Percentiles rank a stretch among this genome's conserved stretches.
Evolutionary conservation across 1,140 invertebrate genomes (phyloP).

Genomic region (Mactra quadrangularis): DNA sequence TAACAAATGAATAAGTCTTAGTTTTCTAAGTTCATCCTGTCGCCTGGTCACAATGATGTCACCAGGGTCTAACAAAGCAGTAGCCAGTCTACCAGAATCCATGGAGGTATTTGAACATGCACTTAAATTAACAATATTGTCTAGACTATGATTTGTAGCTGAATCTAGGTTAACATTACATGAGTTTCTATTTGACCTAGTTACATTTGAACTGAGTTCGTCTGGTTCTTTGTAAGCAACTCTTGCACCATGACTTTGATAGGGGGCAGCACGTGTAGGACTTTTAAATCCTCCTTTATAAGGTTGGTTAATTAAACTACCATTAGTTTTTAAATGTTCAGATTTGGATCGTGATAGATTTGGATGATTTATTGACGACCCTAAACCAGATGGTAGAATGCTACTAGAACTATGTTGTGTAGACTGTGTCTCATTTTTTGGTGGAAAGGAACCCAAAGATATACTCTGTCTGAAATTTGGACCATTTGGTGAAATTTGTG

Average conservation of each 20-base stretch:
- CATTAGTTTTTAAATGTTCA: slow-evolving; percentile 61
- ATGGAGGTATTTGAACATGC: slow-evolving; percentile 4
- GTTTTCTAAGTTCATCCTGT: slow-evolving; percentile 49
- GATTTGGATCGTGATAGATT: slow-evolving; percentile 48
- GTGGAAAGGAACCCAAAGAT: slow-evolving; percentile 40
- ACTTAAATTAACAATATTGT: slow-evolving; percentile 7
- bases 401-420: background rate
- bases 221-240: slow-evolving; percentile 51
- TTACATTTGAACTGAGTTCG: background rate
- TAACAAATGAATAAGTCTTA: slow-evolving; percentile 54
- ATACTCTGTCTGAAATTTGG: slow-evolving; percentile 51
- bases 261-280: background rate
- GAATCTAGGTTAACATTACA: background rate
- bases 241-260: slow-evolving; percentile 23
- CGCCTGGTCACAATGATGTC: slow-evolving; percentile 44
- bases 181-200: slow-evolving; percentile 6
- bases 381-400: background rate
- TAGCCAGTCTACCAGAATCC: slow-evolving; percentile 9
- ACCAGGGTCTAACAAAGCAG: slow-evolving; percentile 30
- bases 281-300: slow-evolving; percentile 45
- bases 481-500: background rate
- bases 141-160: background rate
- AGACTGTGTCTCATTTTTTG: slow-evolving; percentile 8
- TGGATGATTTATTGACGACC: background rate
- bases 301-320: slow-evolving; percentile 52